Evolutionary conservation across 2,113 vertebrate genomes (phyloP).

Genomic region (Toxostoma redivivum): DNA sequence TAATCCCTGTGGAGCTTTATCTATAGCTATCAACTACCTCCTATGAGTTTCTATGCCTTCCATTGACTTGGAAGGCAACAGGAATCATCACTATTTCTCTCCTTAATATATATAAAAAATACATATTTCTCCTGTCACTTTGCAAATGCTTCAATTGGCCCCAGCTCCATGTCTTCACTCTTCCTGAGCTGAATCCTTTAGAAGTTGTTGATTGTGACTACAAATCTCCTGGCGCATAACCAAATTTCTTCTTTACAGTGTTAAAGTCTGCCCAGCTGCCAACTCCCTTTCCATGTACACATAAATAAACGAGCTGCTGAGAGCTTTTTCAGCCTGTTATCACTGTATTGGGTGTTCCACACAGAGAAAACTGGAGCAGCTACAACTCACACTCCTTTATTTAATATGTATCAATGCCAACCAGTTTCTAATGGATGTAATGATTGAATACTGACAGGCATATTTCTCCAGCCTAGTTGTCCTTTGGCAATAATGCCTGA

Average conservation of each 20-base stretch:
- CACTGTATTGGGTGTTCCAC: neutral
- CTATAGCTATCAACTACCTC: neutral
- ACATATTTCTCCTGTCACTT: neutral
- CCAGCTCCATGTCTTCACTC: neutral
- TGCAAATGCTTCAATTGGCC: neutral
- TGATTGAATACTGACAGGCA: conserved; percentile 50
- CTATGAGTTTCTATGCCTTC: neutral
- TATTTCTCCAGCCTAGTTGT: conserved; percentile 49
- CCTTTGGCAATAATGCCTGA: conserved; percentile 54
- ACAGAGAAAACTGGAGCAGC: neutral
- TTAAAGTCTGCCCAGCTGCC: neutral
- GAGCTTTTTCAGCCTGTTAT: neutral
- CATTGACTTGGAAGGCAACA: neutral
- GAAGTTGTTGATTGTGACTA: neutral
- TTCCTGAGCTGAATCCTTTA: neutral
- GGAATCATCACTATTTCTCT: neutral
- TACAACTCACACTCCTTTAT: neutral
- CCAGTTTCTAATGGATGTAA: conserved; percentile 27
- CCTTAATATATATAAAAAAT: neutral
- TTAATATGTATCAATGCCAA: conserved; percentile 28
- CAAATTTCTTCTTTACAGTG: neutral
- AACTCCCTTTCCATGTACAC: neutral
- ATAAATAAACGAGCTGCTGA: neutral
- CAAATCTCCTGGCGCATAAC: neutral
- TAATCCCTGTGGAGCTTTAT: neutral